phyloP scores from a whole-genome alignment of 2,888 invertebrate genomes.

The Lacanobia oleracea region DNA sequence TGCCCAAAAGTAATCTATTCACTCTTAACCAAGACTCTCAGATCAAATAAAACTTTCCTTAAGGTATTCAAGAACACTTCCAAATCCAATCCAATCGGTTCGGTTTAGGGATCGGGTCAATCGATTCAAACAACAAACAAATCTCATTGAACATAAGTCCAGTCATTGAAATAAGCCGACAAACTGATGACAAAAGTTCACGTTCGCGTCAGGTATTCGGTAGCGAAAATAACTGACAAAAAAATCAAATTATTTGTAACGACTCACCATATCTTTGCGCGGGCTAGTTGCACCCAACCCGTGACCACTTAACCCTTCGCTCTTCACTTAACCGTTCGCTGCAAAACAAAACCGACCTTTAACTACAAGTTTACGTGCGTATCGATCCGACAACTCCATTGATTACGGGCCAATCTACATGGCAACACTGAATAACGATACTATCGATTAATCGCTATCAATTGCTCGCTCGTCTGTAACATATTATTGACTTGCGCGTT shows the following conservation, averaged over 20 bases:
- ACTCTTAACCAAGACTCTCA: too few relatives aligned
- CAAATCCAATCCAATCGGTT: too few relatives aligned
- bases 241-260: slow-evolving; percentile 41
- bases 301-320: slow-evolving; percentile 56
- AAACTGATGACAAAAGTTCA: slow-evolving; percentile 11
- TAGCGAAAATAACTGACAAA: slow-evolving; percentile 31
- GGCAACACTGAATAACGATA: slow-evolving; percentile 65
- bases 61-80: too few relatives aligned
- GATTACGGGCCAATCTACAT: slow-evolving; percentile 70
- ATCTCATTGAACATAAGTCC: not conserved
- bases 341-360: slow-evolving; percentile 64
- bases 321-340: slow-evolving; percentile 59
- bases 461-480: slow-evolving; percentile 40
- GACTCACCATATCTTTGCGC: slow-evolving; percentile 32
- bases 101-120: too few relatives aligned
- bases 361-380: slow-evolving; percentile 73
- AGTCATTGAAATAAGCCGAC: slow-evolving; percentile 6
- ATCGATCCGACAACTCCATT: slow-evolving; percentile 70
- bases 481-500: slow-evolving; percentile 29
- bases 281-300: slow-evolving; percentile 58
- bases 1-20: too few relatives aligned
- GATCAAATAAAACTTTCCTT: too few relatives aligned
- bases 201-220: slow-evolving; percentile 11
- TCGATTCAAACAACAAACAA: too few relatives aligned
- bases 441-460: slow-evolving; percentile 42